Evolutionary conservation across 2,113 vertebrate genomes (phyloP).

Genomic region (Hydrochoerus hydrochaeris): DNA sequence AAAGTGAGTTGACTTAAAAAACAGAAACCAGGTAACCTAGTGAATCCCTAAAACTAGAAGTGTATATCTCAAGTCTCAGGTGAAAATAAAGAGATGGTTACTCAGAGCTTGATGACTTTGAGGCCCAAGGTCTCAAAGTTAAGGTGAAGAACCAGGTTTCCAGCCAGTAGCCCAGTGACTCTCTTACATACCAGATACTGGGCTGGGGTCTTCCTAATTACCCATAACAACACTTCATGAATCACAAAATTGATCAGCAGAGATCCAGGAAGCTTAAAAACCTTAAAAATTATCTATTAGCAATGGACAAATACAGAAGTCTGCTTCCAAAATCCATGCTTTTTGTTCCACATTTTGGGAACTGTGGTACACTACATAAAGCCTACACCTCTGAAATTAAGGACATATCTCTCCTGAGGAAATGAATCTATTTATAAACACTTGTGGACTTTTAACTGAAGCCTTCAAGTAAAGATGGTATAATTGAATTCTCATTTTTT

Average conservation of each 20-base stretch:
- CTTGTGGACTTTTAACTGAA: background rate
- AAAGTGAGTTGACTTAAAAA: background rate
- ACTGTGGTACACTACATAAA: background rate
- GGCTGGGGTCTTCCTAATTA: background rate
- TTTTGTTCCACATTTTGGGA: background rate
- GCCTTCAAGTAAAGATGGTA: background rate
- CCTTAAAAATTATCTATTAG: background rate
- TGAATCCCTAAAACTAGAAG: background rate
- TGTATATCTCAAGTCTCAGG: background rate
- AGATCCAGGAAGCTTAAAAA: background rate
- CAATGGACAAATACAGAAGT: background rate
- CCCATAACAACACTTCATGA: background rate
- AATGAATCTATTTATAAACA: background rate
- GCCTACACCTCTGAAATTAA: background rate
- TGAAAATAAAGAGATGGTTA: background rate
- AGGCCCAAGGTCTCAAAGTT: background rate
- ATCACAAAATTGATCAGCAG: background rate
- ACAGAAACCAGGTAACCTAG: background rate
- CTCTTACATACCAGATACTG: background rate
- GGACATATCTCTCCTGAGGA: background rate
- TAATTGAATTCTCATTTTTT: slow-evolving; percentile 22
- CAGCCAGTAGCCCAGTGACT: background rate
- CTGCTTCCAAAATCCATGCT: background rate
- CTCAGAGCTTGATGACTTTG: slow-evolving; percentile 2
- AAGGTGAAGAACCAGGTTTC: background rate